Base-by-base conservation (phyloP, 2,797 vertebrate genomes). In the Sparidentex hasta region DNA sequence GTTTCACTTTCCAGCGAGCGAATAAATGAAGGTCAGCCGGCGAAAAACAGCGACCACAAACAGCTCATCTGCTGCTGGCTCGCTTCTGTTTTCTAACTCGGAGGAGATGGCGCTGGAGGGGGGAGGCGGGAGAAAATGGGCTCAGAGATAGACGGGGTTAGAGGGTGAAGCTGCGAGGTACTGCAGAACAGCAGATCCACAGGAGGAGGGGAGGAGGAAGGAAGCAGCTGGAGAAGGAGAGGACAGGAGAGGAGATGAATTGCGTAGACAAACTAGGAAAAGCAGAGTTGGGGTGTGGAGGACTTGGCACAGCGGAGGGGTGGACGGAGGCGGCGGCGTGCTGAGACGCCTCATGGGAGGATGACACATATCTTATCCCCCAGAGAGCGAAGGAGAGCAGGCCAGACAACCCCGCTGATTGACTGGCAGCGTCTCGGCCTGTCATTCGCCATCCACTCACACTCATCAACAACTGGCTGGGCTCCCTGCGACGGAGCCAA, bases 391-490 rank as follows among this genome's bases (percentile, higher is more conserved):
- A 47, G 67, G 77, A 83, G 76, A 75, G 67, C 29, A 47, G 83
- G 79, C 66, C 70, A 87, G 84, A 89, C 86, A 81, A 76, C 78
- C 86, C 81, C 17, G 71, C 88, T 89, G 92, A 92, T 89, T 90
- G 93, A 94, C 90, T 90, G 90, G 83, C 90, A 85, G 80, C 52
- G 64, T 80, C 86, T 84, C 55, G 13, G 81, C 74, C 87, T 86
- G 91, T 90, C 92, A 91, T 84, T 93, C 88, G 88, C 78, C 84
- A 84, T 90, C 84, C 71, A 74, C 85, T 90, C 88, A 72, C 85
- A 70, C 76, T 87, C 89, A 86, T 88, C 80, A 82, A 78, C 80
- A 43, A 43, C 77, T 69, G 75, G 83, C 89, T 69, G 48, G 48
- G 78, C 67, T 88, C 83, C 84, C 84, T 48, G 79, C 33, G 13